Conservation (phyloP, 1,140 invertebrate genomes). For the Amyelois transitella region DNA sequence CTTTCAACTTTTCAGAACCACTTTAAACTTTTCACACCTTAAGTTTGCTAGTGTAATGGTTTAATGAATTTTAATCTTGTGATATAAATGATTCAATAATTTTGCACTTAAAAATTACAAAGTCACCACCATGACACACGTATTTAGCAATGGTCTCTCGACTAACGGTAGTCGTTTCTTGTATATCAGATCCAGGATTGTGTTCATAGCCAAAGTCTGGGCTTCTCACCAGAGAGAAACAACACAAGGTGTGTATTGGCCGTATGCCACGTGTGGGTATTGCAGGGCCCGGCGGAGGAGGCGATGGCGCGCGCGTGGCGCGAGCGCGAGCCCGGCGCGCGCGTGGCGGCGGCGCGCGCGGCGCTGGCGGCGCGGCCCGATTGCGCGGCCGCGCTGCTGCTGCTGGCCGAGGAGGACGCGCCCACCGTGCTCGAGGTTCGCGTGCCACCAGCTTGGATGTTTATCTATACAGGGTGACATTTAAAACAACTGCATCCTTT, state of each 20-base stretch:
- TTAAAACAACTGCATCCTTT: too few species aligned
- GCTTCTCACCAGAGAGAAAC: too few species aligned
- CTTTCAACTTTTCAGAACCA: too few species aligned
- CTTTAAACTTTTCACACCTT: too few species aligned
- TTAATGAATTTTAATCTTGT: too few species aligned
- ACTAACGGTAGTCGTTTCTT: not conserved
- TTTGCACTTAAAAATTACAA: too few species aligned
- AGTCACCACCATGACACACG: too few species aligned
- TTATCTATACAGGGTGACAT: not conserved
- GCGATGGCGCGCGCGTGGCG: slow-evolving; percentile 99
- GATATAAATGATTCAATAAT: too few species aligned
- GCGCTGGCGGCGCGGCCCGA: slow-evolving; percentile 94
- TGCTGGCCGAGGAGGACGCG: slow-evolving; percentile 97
- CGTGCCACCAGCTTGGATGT: slow-evolving; percentile 78
- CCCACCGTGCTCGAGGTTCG: slow-evolving; percentile 92
- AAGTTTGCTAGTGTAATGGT: too few species aligned
- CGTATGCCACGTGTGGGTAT: slow-evolving; percentile 93
- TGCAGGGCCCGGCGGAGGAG: slow-evolving; percentile 93
- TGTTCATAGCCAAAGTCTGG: slow-evolving; percentile 74
- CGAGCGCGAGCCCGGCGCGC: slow-evolving; percentile 92
- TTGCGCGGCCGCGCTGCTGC: slow-evolving; percentile 95
- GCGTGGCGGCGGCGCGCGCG: slow-evolving; percentile 94
- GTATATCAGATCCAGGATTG: not conserved
- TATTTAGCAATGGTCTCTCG: too few species aligned
- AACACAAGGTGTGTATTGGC: too few species aligned